A percentile compares a stretch with the other conserved stretches of the same genome.
These are phyloP conservation scores for Aethina tumida DNA, from an alignment of 1,140 invertebrate genomes.

Conservation along the genomic window DNA sequence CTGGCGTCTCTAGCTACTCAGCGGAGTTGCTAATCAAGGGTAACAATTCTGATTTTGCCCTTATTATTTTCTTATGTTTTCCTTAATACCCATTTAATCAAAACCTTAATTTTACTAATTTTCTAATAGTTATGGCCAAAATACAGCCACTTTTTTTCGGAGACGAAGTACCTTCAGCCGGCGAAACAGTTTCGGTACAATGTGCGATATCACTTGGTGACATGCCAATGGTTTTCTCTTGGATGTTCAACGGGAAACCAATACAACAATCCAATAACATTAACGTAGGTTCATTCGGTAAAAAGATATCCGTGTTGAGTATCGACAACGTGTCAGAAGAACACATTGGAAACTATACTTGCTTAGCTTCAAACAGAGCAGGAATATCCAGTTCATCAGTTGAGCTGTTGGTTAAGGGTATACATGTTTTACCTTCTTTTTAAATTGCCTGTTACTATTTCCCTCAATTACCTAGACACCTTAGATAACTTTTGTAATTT, in stretches of 20 bases:
- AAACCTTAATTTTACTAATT: slow-evolving; percentile 44
- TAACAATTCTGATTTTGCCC: slow-evolving; percentile 50
- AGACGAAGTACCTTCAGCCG: slow-evolving; percentile 40
- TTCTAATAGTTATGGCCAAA: slow-evolving; percentile 40
- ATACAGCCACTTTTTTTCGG: slow-evolving; percentile 57
- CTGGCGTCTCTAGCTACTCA: slow-evolving; percentile 53
- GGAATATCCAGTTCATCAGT: slow-evolving; percentile 55
- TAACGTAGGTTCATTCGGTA: slow-evolving; percentile 44
- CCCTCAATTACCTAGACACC: slow-evolving; percentile 45
- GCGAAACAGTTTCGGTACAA: slow-evolving; percentile 31
- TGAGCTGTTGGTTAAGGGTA: slow-evolving; percentile 56
- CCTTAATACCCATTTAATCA: too few relatives aligned
- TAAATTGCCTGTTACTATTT: slow-evolving; percentile 38
- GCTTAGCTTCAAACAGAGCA: slow-evolving; percentile 58
- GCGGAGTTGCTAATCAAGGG: slow-evolving; percentile 60
- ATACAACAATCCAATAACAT: slow-evolving; percentile 15
- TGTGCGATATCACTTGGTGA: slow-evolving; percentile 26
- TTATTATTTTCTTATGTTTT: too few relatives aligned
- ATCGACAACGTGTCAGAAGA: slow-evolving; percentile 63
- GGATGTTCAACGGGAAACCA: slow-evolving; percentile 46
- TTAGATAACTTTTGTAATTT: slow-evolving; percentile 33
- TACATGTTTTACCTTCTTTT: slow-evolving; percentile 37
- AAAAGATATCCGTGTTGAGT: slow-evolving; percentile 57
- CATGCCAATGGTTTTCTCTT: slow-evolving; percentile 31
- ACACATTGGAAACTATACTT: slow-evolving; percentile 65